Base-by-base conservation (phyloP, 2,888 invertebrate species). In the Synergus itoensis region DNA sequence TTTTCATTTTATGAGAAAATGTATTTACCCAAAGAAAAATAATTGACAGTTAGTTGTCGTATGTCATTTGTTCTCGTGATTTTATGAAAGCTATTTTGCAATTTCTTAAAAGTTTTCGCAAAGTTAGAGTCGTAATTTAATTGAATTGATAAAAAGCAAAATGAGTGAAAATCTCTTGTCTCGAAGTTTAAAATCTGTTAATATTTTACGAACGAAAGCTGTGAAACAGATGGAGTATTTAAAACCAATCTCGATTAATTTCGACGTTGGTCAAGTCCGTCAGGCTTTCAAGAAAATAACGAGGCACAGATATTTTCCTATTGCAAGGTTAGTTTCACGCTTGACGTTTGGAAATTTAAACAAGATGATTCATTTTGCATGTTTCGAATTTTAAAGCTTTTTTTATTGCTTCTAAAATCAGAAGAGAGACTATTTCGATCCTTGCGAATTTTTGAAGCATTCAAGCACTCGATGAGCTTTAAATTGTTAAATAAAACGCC, bases 381-480 rank as follows among this genome's bases (percentile, higher is more conserved):
- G 18, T 57, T 57, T 57, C n/a, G 3, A 57, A 57, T 57, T 57
- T 9, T 9, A 2, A 9, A 57, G 9, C 18, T 18, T 9, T 57
- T 57, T 57, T 57, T 3, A 57, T 9, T 57, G 9, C n/a, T 57
- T 18, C 18, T 9, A 18, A 57, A 18, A 18, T 57, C 18, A 18
- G n/a, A 57, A 57, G 9, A n/a, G 9, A 57, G n/a, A n/a, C 53
- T 18, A 18, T 18, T 18, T n/a, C 53, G 18, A 57, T 9, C 53
- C 18, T 18, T 18, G 53, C 9, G n/a, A 57, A 18, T 18, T 18
- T 57, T 57, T 57, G 3, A 18, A 57, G 16, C 53, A 18, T 57
- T 57, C 53, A 18, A 9, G 18, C 36, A 36, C 0, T 36, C 76
- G 63, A 69, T 76, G 28, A 69, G 18, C 67, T 57, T 78, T 73